Evolutionary conservation across 2,888 invertebrate species (phyloP), one percentile per base, ranked within the genome.

Genomic region (Xestobium rufovillosum): DNA sequence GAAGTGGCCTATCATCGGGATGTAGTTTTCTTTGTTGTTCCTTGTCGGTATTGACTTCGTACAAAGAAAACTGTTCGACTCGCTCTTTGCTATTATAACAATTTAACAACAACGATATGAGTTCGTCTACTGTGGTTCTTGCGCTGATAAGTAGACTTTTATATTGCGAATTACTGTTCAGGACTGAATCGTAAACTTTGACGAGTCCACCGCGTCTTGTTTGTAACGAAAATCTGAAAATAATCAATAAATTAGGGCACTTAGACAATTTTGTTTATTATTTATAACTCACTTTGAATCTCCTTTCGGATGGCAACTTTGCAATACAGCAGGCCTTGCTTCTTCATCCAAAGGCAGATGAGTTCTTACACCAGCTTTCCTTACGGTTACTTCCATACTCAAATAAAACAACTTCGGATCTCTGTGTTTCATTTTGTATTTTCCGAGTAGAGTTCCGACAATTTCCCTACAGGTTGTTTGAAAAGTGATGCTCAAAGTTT

Each of bases 381-480:
- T 72, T 31, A 91, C 86, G 10, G 86, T 80, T 31, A 92, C 89
- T 66, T 92, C 92, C 92, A 95, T 94, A 57, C 89, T 88, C 36
- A 95, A 74, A 67, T 88, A 91, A 69, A 91, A 95, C 13, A 95
- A 75, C 52, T 91, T 79, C 1, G 91, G 89, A 66, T 95, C 94
- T 14, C 91, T 76, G 63, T 90, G 90, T 51, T 87, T 77, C 87
- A 91, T 90, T 56, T 87, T 79, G 67, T 73, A 64, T 45, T 94
- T 91, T 65, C 84, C 78, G 44, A 95, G 71, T 13, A 95, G 71
- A 33, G 86, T 83, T 42, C 76, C 71, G 8, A 94, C 86, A 45
- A 95, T 84, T 64, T 91, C 87, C 53, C 83, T 78, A 55, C 89
- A 88, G 1, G 88, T 83, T 9, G 90, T 91, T 55, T 86, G 82